Percentiles rank a stretch among this genome's conserved stretches.
Evolutionary conservation across 2,888 invertebrate genomes (phyloP).

Genomic region (Zeuzera pyrina): DNA sequence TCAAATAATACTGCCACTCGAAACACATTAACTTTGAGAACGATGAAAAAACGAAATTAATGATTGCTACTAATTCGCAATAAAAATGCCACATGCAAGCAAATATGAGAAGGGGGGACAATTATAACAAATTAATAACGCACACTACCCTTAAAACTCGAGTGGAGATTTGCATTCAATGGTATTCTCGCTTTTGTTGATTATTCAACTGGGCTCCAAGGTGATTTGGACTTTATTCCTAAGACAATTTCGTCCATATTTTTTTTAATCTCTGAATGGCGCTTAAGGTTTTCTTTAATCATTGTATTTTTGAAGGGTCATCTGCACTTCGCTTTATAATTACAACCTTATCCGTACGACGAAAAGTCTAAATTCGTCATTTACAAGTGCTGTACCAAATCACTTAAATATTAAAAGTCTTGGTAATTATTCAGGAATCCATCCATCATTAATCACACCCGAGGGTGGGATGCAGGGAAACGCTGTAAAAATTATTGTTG

Average conservation of each 20-base stretch:
- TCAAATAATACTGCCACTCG: conserved; percentile 40
- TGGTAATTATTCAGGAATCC: conserved; percentile 74
- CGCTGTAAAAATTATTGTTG: conserved; percentile 70
- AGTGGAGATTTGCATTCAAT: conserved; percentile 70
- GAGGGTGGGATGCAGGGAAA: conserved; percentile 57
- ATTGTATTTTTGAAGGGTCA: conserved; percentile 51
- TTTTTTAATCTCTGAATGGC: conserved; percentile 2
- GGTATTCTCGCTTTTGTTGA: conserved; percentile 55
- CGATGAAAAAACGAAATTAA: conserved; percentile 67
- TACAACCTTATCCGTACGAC: conserved; percentile 25
- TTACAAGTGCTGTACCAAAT: conserved; percentile 30
- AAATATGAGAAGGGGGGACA: conserved; percentile 61
- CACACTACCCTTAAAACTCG: conserved; percentile 70
- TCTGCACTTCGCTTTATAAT: conserved; percentile 30
- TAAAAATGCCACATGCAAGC: conserved; percentile 73
- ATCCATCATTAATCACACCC: conserved; percentile 71
- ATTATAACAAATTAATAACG: conserved; percentile 73
- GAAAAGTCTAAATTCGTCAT: conserved; percentile 27
- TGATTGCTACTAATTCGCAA: conserved; percentile 71
- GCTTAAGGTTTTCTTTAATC: conserved; percentile 27
- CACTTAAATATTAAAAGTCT: conserved; percentile 74
- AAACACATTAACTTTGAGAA: conserved; percentile 54
- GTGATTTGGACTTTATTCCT: conserved; percentile 21
- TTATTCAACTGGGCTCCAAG: conserved; percentile 23
- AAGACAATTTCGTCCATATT: background rate